Conservation (phyloP, 2,797 vertebrate genomes). For the Crocodylus rhombifer region DNA sequence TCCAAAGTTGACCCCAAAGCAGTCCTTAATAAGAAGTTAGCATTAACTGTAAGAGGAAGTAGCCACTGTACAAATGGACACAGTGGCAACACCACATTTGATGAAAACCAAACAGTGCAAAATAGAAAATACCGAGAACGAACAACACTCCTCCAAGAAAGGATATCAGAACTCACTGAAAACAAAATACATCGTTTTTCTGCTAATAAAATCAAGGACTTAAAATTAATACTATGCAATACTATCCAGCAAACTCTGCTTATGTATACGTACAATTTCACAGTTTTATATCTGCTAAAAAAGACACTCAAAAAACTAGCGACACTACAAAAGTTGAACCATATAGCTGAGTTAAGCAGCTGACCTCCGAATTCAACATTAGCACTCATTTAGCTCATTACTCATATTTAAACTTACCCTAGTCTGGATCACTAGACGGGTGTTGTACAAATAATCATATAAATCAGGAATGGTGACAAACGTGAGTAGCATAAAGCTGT, state of each 20-base stretch:
- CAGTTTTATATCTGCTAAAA: background rate
- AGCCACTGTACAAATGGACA: background rate
- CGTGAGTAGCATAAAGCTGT: slow-evolving; percentile 62
- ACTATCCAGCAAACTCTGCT: background rate
- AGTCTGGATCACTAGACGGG: slow-evolving; percentile 43
- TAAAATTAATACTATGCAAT: slow-evolving; percentile 7
- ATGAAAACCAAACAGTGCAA: background rate
- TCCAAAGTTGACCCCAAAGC: background rate
- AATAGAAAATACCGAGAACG: background rate
- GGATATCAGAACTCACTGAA: background rate
- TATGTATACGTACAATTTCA: background rate
- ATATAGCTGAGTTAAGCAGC: slow-evolving; percentile 47
- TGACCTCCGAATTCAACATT: slow-evolving; percentile 54
- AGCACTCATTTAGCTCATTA: slow-evolving; percentile 55
- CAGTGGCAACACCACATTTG: background rate
- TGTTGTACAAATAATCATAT: slow-evolving; percentile 56
- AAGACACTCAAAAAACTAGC: background rate
- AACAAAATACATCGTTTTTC: background rate
- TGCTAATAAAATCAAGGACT: background rate
- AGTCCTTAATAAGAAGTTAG: background rate
- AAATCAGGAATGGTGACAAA: slow-evolving; percentile 58
- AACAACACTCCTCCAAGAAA: background rate
- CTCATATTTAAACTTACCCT: slow-evolving; percentile 56
- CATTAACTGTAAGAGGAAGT: background rate
- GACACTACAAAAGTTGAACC: slow-evolving; percentile 42